Conservation (phyloP, 2,797 vertebrate species). For the Okamejei kenojei region DNA sequence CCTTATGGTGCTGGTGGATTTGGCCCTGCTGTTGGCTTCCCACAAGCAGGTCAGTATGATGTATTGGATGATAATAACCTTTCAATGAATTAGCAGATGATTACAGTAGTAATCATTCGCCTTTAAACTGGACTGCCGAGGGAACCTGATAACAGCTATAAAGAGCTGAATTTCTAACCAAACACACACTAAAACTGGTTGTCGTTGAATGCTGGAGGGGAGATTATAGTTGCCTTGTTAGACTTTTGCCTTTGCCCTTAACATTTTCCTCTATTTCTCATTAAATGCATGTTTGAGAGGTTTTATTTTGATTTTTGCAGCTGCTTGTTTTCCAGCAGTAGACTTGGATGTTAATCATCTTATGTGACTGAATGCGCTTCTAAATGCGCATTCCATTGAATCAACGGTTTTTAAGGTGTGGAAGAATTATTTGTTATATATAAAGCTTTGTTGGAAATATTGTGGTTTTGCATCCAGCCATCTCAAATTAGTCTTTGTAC, state of each 20-base stretch:
- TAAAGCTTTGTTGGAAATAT: not conserved
- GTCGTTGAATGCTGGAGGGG: not conserved
- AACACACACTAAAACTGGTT: not conserved
- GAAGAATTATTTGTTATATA: not conserved
- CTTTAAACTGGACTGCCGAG: too few species aligned
- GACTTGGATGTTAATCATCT: not conserved
- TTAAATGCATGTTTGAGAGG: not conserved
- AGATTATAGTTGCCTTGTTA: too few species aligned
- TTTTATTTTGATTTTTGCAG: not conserved
- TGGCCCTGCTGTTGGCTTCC: slow-evolving; percentile 57
- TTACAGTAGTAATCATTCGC: not conserved
- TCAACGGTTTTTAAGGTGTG: not conserved
- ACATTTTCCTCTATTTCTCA: not conserved
- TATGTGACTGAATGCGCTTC: too few species aligned
- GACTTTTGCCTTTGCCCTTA: not conserved
- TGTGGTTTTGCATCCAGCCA: not conserved
- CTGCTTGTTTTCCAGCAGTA: not conserved
- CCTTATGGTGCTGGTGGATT: slow-evolving; percentile 62
- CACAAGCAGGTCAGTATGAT: slow-evolving; percentile 57
- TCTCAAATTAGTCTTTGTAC: not conserved
- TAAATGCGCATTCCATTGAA: not conserved
- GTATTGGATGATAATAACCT: too few species aligned
- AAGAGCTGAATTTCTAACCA: too few species aligned
- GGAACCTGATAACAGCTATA: too few species aligned
- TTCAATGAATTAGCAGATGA: not conserved